Percentiles rank a stretch among this genome's conserved stretches.
Conservation (phyloP, 2,113 vertebrate genomes). For the Larimichthys polyactis region DNA sequence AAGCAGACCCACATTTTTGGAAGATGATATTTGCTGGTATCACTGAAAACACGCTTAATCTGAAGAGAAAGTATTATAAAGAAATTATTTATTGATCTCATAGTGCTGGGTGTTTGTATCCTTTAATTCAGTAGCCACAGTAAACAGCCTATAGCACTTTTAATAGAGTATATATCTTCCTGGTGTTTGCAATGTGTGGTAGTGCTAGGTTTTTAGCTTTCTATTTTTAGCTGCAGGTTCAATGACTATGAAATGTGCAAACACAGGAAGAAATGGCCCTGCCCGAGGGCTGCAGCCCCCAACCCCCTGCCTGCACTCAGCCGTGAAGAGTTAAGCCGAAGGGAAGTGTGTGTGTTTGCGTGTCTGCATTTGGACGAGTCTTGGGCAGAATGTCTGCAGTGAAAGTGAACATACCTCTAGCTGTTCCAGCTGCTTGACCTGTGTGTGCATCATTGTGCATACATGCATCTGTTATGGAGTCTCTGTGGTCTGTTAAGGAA, state of each 20-base stretch:
- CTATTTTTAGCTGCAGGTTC: constrained; percentile 82
- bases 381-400: constrained; percentile 51
- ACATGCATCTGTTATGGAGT: constrained; percentile 33
- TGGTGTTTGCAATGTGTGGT: constrained; percentile 38
- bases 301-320: constrained; percentile 63
- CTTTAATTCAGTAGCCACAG: constrained; percentile 58
- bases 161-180: constrained; percentile 67
- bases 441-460: constrained; percentile 27
- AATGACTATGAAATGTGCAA: constrained; percentile 82
- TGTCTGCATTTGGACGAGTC: constrained; percentile 20
- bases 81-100: constrained; percentile 80
- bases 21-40: constrained; percentile 47
- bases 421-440: constrained; percentile 61
- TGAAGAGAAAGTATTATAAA: constrained; percentile 66
- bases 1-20: constrained; percentile 23
- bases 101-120: constrained; percentile 66
- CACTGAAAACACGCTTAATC: constrained; percentile 36
- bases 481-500: constrained; percentile 27
- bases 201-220: constrained; percentile 56
- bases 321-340: constrained; percentile 67
- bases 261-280: constrained; percentile 77
- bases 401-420: constrained; percentile 62
- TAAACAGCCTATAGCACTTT: constrained; percentile 65
- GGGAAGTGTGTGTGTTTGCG: constrained; percentile 18
- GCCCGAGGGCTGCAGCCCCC: constrained; percentile 67